Evolutionary conservation across 2,888 invertebrate genomes (phyloP), one percentile per base, ranked within the genome.

Genomic region (Eristalinus sepulchralis): DNA sequence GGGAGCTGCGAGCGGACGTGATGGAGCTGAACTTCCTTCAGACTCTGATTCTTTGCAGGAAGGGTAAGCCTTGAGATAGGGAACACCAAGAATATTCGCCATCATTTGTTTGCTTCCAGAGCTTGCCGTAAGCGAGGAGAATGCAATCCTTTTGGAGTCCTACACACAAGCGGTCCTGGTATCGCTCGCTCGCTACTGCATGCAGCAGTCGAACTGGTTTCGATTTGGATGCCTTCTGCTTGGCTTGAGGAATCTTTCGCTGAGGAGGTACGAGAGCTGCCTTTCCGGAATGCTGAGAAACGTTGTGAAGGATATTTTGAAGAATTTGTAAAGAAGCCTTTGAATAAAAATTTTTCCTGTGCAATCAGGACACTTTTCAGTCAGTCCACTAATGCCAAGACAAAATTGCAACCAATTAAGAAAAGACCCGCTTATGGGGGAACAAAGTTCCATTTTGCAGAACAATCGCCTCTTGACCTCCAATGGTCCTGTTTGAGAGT

Each of bases 21-120:
- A 90, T 93, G 89, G 94, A 94, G 80, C 88, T 94, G 2, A 92
- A 92, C n/a, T 91, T 93, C 64, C 88, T 94, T 27, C 94, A 94
- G 89, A 93, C 93, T 0, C 90, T 94, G 22, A 91, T 93, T 24
- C 90, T 94, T 13, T 94, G 94, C 82, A 91, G 94, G 13, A 93
- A 93, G 89, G 94, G 94, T 94, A 89, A 22, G 88, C 57, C 13
- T 27, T 17, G 1, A 34, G 17, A 10, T 59, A 13, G 27, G 22
- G 13, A 5, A 2, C 6, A 27, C n/a, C 31, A 60, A 55, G 34
- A 57, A 57, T 3, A 8, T n/a, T n/a, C n/a, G n/a, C n/a, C n/a
- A n/a, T n/a, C n/a, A 11, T 13, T 13, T 36, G 22, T 59, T 24
- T 22, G 53, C 13, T 85, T 88, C 10, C 73, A 92, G 93, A 93